Base-by-base conservation (phyloP, 2,797 vertebrate genomes). In the Phylloscopus collybita region DNA sequence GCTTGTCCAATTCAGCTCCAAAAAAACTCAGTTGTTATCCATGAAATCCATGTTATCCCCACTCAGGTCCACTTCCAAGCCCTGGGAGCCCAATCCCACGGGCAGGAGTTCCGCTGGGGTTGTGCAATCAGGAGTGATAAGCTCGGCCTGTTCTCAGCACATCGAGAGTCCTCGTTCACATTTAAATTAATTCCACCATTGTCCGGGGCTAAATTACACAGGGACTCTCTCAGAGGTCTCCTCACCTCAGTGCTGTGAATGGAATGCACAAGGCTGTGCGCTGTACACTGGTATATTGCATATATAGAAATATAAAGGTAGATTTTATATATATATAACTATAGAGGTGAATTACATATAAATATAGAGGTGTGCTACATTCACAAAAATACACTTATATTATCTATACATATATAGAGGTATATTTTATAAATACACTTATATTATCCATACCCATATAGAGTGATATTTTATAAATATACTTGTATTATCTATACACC, bases 181-280 rank as follows among this genome's bases (percentile, higher is more conserved):
- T 79, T 92, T 64, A 82, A 89, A 73, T 85, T 59, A 16, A 80
- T 78, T 74, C 64, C 78, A 82, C 53, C 44, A 27, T 65, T 80
- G 65, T 79, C 57, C 32, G 29, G n/a, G n/a, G 44, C 45, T 78
- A 80, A 82, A 75, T 21, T 44, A 91, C 75, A 59, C 1, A 3
- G 2, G 56, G 22, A 6, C n/a, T 60, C 76, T 47, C 78, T 60
- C 47, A 26, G 42, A 65, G 60, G 26, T 11, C 40, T 75, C 79
- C 80, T 84, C 62, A 32, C 7, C 7, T 61, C 57, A 22, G 4
- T 9, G 45, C 81, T 27, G 56, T 29, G 16, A 47, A 42, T 3
- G 15, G n/a, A 75, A 51, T 0, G 6, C 3, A 0, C 18, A 13
- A n/a, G 73, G 42, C 45, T 40, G 54, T 22, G 32, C 61, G 49